Evolutionary conservation across 2,888 invertebrate genomes (phyloP), one percentile per base, ranked within the genome.

Genomic region (Trisateles emortualis): DNA sequence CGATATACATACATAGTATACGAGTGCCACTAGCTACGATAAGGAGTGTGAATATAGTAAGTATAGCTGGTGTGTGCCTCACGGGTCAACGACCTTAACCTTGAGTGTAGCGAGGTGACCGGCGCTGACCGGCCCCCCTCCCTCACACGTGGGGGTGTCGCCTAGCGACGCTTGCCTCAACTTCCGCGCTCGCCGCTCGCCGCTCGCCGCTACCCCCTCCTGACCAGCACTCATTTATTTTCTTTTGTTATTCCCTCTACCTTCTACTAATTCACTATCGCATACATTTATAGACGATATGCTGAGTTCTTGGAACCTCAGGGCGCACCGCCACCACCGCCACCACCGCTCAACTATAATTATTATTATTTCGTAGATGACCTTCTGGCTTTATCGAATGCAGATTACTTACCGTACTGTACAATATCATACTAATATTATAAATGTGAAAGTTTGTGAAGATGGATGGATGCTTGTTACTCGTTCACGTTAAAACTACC

Each of bases 11-110:
- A n/a, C n/a, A n/a, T n/a, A n/a, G n/a, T n/a, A n/a, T n/a, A n/a
- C n/a, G n/a, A n/a, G n/a, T n/a, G n/a, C n/a, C n/a, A n/a, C n/a
- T n/a, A n/a, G n/a, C n/a, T n/a, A n/a, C n/a, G n/a, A n/a, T n/a
- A n/a, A n/a, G n/a, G n/a, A n/a, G n/a, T n/a, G 2, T 2, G 5
- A 22, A 5, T 22, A 22, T 22, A 22, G 2, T 3, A 22, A 22
- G 22, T 3, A 22, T 3, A 22, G 22, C 22, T 22, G 2, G 22
- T n/a, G n/a, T n/a, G 11, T 11, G 41, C 8, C 3, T 17, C 13
- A 1, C 24, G 68, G 67, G 82, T 73, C 82, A 77, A 72, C 60
- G 79, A 74, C 84, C 84, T 80, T 84, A 81, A 87, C 87, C 86
- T 86, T 85, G 84, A 64, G 64, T 48, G 52, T n/a, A 13, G 48